Base-by-base conservation (phyloP, 2,113 vertebrate genomes). In the Macrotis lagotis region DNA sequence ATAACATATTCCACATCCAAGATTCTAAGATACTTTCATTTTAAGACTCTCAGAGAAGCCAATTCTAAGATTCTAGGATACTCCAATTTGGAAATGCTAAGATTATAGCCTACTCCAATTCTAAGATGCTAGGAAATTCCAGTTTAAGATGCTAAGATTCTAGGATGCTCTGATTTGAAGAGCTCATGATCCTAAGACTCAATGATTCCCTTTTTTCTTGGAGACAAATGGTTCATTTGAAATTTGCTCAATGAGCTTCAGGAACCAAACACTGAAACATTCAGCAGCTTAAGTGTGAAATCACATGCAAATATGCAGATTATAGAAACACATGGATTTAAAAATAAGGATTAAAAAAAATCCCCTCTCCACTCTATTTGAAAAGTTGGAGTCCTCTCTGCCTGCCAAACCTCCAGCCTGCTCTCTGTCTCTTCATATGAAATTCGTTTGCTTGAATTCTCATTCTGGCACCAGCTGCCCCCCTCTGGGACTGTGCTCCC, bases 321-420 rank as follows among this genome's bases (percentile, higher is more conserved):
- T 89, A 93, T 66, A 92, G 95, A 96, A 95, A 93, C 66, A 92
- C n/a, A 93, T 50, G 90, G 95, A 93, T 66, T 96, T 89, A 48
- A 0, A 37, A 37, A 48, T 0, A 16, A 94, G 94, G 92, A 51
- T 50, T 91, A 91, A 52, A 74, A 95, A 51, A 1, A 83, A 44
- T 44, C 51, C 25, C 3, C 88, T 16, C 8, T 2, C 92, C 94
- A 51, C 94, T 28, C 49, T 91, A 90, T 47, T 0, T 10, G 25
- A 52, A 74, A 66, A 91, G 93, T 3, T 59, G 25, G 91, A 25
- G 66, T n/a, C 37, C 66, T 83, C 1, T 83, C 1, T 7, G 10
- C 0, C 28, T 50, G 91, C 96, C 88, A 74, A 25, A n/a, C 66
- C 66, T 83, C 66, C 66, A 83, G 66, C n/a, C n/a, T 16, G 37